These are phyloP conservation scores for Manis javanica DNA, from an alignment of 2,797 vertebrate species.

Conservation along the genomic window DNA sequence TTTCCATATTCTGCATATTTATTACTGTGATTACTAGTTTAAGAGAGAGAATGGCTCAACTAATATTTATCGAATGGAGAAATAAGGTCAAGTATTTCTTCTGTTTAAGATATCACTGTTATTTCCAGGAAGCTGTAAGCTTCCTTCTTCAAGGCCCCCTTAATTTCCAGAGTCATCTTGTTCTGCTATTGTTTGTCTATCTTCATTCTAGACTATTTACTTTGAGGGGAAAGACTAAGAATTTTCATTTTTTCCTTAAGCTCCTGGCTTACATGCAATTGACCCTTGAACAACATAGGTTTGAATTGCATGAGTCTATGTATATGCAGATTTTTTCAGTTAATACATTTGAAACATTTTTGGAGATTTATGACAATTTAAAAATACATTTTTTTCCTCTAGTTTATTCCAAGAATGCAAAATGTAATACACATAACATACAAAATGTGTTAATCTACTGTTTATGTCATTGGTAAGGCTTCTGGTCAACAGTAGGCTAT, in stretches of 20 bases:
- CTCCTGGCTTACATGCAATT: background rate
- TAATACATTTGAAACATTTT: too few relatives aligned
- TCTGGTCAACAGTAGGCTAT: too few relatives aligned
- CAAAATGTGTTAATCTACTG: too few relatives aligned
- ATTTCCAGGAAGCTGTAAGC: background rate
- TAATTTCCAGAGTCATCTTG: background rate
- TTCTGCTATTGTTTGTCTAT: background rate
- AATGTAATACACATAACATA: too few relatives aligned
- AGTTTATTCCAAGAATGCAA: too few relatives aligned
- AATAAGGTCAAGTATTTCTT: background rate
- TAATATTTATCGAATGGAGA: background rate
- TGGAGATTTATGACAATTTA: too few relatives aligned
- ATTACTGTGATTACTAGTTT: background rate
- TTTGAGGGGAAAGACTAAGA: background rate
- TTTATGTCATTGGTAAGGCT: too few relatives aligned
- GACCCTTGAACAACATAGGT: too few relatives aligned
- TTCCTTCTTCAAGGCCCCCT: background rate
- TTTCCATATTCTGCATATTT: background rate
- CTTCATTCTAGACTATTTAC: background rate
- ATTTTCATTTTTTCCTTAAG: background rate
- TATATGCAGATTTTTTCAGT: too few relatives aligned
- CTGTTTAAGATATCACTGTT: background rate
- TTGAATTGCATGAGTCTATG: too few relatives aligned
- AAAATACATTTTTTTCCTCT: too few relatives aligned
- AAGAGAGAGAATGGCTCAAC: background rate